A percentile compares a stretch with the other conserved stretches of the same genome.
These are phyloP conservation scores for Neosilurus hyrtlii DNA, from an alignment of 2,797 vertebrate species.

Conservation along the genomic window DNA sequence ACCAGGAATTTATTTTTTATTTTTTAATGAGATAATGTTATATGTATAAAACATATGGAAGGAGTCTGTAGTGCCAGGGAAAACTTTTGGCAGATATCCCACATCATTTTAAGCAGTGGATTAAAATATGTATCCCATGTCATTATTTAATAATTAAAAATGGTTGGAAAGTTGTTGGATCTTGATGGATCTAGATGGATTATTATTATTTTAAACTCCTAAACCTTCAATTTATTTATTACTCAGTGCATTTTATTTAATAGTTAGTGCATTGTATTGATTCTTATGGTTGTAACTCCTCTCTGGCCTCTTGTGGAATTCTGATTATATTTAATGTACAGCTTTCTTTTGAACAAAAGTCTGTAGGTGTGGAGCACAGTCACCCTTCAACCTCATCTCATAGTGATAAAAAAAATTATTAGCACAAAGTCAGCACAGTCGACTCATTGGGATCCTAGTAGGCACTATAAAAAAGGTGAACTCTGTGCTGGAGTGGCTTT, in stretches of 20 bases:
- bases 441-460: background rate
- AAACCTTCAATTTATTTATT: background rate
- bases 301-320: constrained; percentile 86
- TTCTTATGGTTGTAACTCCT: constrained; percentile 21
- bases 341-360: constrained; percentile 70
- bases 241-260: background rate
- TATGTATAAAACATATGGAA: background rate
- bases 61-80: background rate
- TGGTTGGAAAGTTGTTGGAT: background rate
- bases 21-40: too few species aligned
- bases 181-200: background rate
- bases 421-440: too few species aligned
- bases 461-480: background rate
- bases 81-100: background rate
- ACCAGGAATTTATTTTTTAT: background rate
- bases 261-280: background rate
- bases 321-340: constrained; percentile 60
- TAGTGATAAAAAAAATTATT: background rate
- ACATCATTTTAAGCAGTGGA: background rate
- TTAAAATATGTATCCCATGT: background rate
- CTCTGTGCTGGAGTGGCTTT: constrained; percentile 29
- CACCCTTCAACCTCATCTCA: background rate
- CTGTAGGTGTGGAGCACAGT: constrained; percentile 68
- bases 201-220: too few species aligned
- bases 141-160: background rate